Base-by-base conservation (phyloP, 2,888 invertebrate genomes). In the Apotomis betuletana region DNA sequence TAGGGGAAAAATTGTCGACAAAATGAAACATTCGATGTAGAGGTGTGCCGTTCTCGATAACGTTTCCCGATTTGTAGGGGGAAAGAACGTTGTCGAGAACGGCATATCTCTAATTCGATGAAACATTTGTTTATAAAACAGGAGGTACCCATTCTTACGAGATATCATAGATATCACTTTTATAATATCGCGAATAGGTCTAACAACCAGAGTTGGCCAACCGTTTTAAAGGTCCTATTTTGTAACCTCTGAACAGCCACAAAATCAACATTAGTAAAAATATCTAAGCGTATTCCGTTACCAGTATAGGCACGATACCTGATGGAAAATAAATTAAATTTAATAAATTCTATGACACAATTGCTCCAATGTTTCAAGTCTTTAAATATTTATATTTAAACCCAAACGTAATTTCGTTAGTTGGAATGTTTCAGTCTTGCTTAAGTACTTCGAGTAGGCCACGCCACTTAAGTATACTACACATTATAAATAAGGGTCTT, bases 391-490 rank as follows among this genome's bases (percentile, higher is more conserved):
- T 41, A 67, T 12, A 38, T 13, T 62, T 55, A 38, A 64, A 55
- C 51, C 15, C 44, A 59, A 64, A 38, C 46, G 41, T 46, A 67
- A 73, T 63, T 73, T 62, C 44, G 49, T 75, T 78, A 88, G 82
- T 89, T 27, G 91, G 90, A 91, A 90, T 90, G 90, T 85, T 79
- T 91, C 91, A 92, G 91, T 91, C 90, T 90, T 87, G 79, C 77
- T 81, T 84, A 87, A 88, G 87, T 90, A 90, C 87, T 85, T 87
- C 79, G 62, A 83, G 79, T 81, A 81, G 62, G 71, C 68, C 68
- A 68, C 54, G 62, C 80, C 67, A 61, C 67, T 57, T 67, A 71
- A 67, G 51, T 38, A 57, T 51, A 38, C n/a, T 62, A 67, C 68
- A 74, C 74, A 68, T 69, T 61, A 49, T 51, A 61, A 5, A 44